Conservation (phyloP, 2,888 invertebrate genomes). For the Orthonychiurus folsomi region DNA sequence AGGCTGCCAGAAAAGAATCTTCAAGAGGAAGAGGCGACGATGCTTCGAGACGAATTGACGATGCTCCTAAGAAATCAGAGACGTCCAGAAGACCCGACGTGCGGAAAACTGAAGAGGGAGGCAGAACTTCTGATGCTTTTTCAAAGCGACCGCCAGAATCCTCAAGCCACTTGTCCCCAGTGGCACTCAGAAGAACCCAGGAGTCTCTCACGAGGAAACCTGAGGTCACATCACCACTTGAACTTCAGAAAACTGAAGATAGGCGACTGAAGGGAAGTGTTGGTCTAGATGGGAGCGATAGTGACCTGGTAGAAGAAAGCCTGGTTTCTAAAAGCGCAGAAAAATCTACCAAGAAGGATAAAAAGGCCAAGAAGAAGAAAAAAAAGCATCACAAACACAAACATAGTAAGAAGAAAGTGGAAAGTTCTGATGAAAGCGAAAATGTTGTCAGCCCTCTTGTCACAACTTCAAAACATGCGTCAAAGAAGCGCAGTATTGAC, state of each 20-base stretch:
- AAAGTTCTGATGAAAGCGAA: too few species aligned
- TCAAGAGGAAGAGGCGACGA: not conserved
- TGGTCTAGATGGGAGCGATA: slow-evolving; percentile 8
- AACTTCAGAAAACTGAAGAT: slow-evolving; percentile 7
- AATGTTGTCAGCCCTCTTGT: not conserved
- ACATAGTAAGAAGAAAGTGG: slow-evolving; percentile 1
- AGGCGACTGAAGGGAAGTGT: not conserved
- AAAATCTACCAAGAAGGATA: slow-evolving; percentile 25
- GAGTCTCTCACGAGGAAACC: slow-evolving; percentile 16
- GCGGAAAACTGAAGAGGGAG: too few species aligned
- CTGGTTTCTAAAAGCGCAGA: slow-evolving; percentile 23
- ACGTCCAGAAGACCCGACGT: too few species aligned
- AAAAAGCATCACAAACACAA: slow-evolving; percentile 12
- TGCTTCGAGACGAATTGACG: too few species aligned
- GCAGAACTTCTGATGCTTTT: too few species aligned
- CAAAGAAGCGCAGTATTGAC: slow-evolving; percentile 46
- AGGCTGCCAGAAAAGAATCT: not conserved
- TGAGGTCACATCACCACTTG: too few species aligned
- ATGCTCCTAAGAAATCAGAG: too few species aligned
- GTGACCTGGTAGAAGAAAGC: slow-evolving; percentile 4
- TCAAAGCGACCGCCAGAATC: not conserved
- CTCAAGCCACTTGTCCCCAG: not conserved
- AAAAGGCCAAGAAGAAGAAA: slow-evolving; percentile 12
- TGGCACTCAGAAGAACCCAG: slow-evolving; percentile 1
- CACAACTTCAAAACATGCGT: slow-evolving; percentile 37